Evolutionary conservation across 1,140 invertebrate species (phyloP).

Genomic region (Copidosoma floridanum): DNA sequence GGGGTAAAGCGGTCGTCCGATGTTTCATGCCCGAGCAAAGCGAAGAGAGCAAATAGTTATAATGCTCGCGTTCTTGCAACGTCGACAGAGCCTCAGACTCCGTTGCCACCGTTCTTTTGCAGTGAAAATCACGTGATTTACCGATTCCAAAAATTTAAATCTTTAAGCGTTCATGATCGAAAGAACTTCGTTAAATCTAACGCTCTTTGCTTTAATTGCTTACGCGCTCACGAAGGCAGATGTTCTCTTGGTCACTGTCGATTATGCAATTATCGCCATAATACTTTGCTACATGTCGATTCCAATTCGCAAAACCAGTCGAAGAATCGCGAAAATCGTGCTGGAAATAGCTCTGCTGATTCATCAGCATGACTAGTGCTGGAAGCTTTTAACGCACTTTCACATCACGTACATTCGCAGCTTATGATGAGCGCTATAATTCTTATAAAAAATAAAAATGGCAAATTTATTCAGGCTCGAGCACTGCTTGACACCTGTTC

Average conservation of each 20-base stretch:
- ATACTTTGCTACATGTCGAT: too few relatives aligned
- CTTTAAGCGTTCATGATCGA: neutral
- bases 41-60: neutral
- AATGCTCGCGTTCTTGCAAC: neutral
- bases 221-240: neutral
- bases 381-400: too few relatives aligned
- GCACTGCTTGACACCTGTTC: conserved; percentile 22
- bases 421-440: conserved; percentile 4
- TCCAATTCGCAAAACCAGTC: too few relatives aligned
- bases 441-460: too few relatives aligned
- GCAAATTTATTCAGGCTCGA: too few relatives aligned
- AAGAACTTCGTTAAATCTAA: neutral
- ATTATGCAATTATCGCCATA: too few relatives aligned
- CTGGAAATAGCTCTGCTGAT: too few relatives aligned
- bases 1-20: neutral
- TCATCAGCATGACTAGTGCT: too few relatives aligned
- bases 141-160: neutral
- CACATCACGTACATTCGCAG: too few relatives aligned
- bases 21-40: neutral
- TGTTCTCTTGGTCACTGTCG: too few relatives aligned
- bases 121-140: neutral
- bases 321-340: too few relatives aligned
- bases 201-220: neutral
- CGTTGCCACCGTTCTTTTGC: neutral
- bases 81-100: neutral